Conservation (phyloP, 1,140 invertebrate species). For the Episyrphus balteatus region DNA sequence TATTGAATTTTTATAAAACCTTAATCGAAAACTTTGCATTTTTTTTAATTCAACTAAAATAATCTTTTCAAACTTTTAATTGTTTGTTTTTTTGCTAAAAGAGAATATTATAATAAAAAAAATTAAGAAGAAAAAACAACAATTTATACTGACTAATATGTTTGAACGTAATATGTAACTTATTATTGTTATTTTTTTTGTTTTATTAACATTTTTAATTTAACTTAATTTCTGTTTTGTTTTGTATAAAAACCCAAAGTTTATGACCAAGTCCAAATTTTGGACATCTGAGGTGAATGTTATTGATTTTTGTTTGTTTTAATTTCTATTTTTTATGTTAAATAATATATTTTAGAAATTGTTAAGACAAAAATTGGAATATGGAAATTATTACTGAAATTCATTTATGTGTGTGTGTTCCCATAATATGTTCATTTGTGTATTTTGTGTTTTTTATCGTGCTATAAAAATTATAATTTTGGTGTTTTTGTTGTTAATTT, state of each 20-base stretch:
- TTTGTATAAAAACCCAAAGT: constrained; percentile 15
- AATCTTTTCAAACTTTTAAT: too few species aligned
- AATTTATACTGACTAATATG: not conserved
- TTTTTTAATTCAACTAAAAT: too few species aligned
- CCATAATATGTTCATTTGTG: not conserved
- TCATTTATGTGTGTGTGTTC: too few species aligned
- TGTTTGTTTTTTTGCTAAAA: not conserved
- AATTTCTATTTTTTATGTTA: not conserved
- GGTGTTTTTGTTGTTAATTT: not conserved
- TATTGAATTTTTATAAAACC: too few species aligned
- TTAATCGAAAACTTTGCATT: too few species aligned
- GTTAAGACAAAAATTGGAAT: not conserved
- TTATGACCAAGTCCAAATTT: constrained; percentile 38
- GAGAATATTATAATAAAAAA: not conserved
- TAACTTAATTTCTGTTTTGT: not conserved
- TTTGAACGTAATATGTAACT: not conserved
- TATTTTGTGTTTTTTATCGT: not conserved
- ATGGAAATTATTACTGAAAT: not conserved
- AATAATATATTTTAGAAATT: not conserved
- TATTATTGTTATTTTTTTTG: not conserved
- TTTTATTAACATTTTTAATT: not conserved
- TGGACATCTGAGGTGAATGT: constrained; percentile 37
- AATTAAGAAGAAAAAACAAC: not conserved
- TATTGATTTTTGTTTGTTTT: not conserved
- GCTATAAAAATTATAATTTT: not conserved